Percentiles rank a stretch among this genome's conserved stretches.
Evolutionary conservation across 2,113 vertebrate genomes (phyloP).

Genomic region (Eleginops maclovinus): DNA sequence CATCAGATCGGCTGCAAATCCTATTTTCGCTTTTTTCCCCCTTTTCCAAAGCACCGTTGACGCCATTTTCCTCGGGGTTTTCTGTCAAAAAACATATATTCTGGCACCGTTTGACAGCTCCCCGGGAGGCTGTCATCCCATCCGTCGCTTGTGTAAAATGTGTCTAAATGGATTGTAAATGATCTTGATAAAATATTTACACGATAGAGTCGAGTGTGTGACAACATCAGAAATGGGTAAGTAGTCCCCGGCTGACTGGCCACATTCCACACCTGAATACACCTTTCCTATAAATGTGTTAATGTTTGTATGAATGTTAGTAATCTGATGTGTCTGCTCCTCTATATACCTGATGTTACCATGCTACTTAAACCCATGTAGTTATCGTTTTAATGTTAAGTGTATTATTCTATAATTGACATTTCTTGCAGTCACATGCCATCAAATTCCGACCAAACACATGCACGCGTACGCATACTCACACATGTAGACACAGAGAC

Average conservation of each 20-base stretch:
- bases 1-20: constrained; percentile 71
- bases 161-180: constrained; percentile 86
- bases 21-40: constrained; percentile 48
- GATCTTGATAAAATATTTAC: constrained; percentile 80
- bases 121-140: constrained; percentile 82
- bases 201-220: constrained; percentile 73
- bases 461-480: constrained; percentile 19
- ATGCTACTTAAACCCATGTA: background rate
- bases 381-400: background rate
- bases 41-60: constrained; percentile 76
- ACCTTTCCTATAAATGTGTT: constrained; percentile 57
- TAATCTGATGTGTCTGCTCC: constrained; percentile 1
- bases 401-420: background rate
- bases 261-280: constrained; percentile 77
- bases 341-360: constrained; percentile 9
- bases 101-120: constrained; percentile 83
- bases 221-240: constrained; percentile 87
- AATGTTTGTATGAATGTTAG: constrained; percentile 27
- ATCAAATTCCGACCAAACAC: constrained; percentile 31
- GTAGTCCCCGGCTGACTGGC: constrained; percentile 70
- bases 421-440: constrained; percentile 56
- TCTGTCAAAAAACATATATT: constrained; percentile 73
- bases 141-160: constrained; percentile 78
- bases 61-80: constrained; percentile 85
- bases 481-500: constrained; percentile 32